Base-by-base conservation (phyloP, 2,113 vertebrate species). In the Neotoma lepida region DNA sequence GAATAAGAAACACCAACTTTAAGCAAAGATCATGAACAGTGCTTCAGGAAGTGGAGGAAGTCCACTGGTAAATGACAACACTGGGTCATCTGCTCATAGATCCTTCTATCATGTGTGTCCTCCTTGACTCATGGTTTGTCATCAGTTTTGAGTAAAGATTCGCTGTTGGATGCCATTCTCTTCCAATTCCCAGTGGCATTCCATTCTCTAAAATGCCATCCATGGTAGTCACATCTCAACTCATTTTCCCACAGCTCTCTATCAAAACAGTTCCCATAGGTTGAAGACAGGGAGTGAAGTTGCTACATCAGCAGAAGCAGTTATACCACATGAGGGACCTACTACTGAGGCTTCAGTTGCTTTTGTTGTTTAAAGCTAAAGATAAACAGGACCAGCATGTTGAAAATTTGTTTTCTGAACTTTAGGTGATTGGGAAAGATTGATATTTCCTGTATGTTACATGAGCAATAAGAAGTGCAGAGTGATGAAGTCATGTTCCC, bases 81-180 rank as follows among this genome's bases (percentile, higher is more conserved):
- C 4, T 3, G 9, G 46, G 8, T 44, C n/a, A 3, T 26, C 68
- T 41, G 4, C 15, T 80, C 46, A 44, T 13, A 17, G 15, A 0
- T 54, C 35, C 61, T 54, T 33, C 26, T n/a, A 17, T 30, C 9
- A 24, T 0, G 0, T 6, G 0, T 64, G 2, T 71, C 24, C 61
- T 78, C 22, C 13, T 41, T 80, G 30, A 76, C 28, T 54, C 63
- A 2, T 78, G 35, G 13, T 39, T 26, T 87, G 46, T 28, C 46
- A 66, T 46, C 4, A 80, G 51, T 91, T 76, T 51, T 71, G 74
- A 94, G 15, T 56, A 81, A 54, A 44, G 64, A 54, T 15, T 18
- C 81, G 26, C 17, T 30, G 12, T 66, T 70, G 76, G 20, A 85
- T 24, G 20, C 9, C 56, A 6, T 58, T 20, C 39, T 93, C 87